Base-by-base conservation (phyloP, 23 tunicate genomes). In the Halocynthia aurantium region DNA sequence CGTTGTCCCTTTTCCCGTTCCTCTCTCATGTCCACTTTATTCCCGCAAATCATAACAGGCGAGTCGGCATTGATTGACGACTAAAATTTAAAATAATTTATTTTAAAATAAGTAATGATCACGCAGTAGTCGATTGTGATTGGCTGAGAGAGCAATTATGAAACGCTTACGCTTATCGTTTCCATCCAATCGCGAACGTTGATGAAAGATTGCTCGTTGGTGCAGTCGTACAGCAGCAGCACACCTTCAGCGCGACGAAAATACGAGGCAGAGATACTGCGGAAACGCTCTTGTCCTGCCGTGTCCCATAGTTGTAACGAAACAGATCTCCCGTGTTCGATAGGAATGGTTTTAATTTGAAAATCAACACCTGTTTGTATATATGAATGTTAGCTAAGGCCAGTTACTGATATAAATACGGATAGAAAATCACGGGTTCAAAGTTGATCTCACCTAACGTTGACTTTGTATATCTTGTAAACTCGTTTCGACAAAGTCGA, bases 181-280 rank as follows among this genome's bases (percentile, higher is more conserved):
- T 90, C 96, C 96, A 90, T 90, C 96, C 96, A 90, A 49, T 90
- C 96, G 9, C 86, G 77, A 53, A 90, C 96, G 73, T 84, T 90
- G 54, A 90, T 61, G 83, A 90, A 90, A 7, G 96, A 75, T 7
- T 64, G 57, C 11, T 69, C 83, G 73, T 75, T 81, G 22, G 96
- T 90, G 82, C 88, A 88, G 82, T 90, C 96, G 76, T 90, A 90
- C 62, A 90, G 60, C 7, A 90, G 80, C 17, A 90, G 73, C 53
- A 90, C 89, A 5, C 85, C 96, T 49, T 90, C 89, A 13, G 89
- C 96, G 50, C 87, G 57, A n/a, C 96, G 72, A 71, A 90, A 90
- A 60, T 90, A 90, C 18, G 86, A 81, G 66, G 87, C 67, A 18
- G 96, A 71, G 10, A 90, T 77, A 67, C 89, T 84, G 58, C 96